Evolutionary conservation across 1,140 invertebrate genomes (phyloP).

Genomic region (Reticulitermes speratus): DNA sequence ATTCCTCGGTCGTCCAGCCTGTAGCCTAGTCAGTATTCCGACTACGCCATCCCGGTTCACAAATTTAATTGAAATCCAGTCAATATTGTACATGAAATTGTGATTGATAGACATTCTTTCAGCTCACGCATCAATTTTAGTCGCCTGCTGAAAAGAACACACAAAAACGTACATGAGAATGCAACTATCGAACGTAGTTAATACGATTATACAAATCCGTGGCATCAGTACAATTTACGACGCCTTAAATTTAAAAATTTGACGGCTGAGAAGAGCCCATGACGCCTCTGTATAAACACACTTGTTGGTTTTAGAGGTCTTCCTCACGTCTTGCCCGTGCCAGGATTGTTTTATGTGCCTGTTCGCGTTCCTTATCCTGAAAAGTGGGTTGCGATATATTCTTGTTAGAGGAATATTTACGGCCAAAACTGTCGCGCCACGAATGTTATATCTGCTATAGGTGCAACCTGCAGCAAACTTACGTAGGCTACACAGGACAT

Average conservation of each 20-base stretch:
- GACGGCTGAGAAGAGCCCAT: not conserved
- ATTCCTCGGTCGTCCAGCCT: too few species aligned
- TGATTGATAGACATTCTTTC: too few species aligned
- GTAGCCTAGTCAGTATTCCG: too few species aligned
- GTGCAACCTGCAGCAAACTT: not conserved
- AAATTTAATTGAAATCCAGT: too few species aligned
- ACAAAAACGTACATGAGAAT: not conserved
- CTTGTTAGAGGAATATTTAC: conserved; percentile 13
- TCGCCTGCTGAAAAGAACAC: too few species aligned
- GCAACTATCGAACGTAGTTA: not conserved
- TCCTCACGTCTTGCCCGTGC: not conserved
- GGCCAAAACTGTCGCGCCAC: not conserved
- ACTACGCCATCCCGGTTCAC: too few species aligned
- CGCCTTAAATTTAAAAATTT: not conserved
- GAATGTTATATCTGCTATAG: not conserved
- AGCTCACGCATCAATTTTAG: too few species aligned
- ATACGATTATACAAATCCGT: not conserved
- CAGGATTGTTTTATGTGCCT: not conserved
- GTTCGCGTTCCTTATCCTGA: not conserved
- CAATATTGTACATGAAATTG: too few species aligned
- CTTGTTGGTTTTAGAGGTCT: not conserved
- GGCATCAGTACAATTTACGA: not conserved
- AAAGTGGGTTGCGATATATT: not conserved
- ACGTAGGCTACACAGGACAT: too few species aligned
- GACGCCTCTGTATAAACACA: not conserved